These are phyloP conservation scores for Encarsia formosa DNA, from an alignment of 2,888 invertebrate species.

Conservation along the genomic window DNA sequence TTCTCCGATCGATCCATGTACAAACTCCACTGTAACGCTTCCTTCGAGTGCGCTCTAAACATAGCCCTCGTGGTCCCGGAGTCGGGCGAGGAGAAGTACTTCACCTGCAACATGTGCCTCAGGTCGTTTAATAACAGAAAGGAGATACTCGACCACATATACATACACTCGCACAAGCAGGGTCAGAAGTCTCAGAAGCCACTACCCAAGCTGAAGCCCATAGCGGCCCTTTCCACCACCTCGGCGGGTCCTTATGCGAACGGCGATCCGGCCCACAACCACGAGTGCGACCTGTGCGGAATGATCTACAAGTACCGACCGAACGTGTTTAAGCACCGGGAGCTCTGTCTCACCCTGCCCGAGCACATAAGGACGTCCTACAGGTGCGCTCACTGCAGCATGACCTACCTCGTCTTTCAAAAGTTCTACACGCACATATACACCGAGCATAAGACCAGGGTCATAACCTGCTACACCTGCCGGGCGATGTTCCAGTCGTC, in stretches of 20 bases:
- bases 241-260: conserved; percentile 38
- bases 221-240: background rate
- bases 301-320: conserved; percentile 48
- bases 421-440: conserved; percentile 43
- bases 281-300: conserved; percentile 44
- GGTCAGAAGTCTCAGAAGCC: conserved; percentile 36
- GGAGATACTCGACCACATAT: conserved; percentile 43
- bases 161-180: conserved; percentile 42
- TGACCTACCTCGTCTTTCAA: conserved; percentile 44
- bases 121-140: conserved; percentile 40
- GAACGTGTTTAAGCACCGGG: conserved; percentile 43
- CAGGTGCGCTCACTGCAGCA: conserved; percentile 41
- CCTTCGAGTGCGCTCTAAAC: conserved; percentile 58
- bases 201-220: conserved; percentile 7
- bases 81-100: conserved; percentile 44
- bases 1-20: conserved; percentile 45
- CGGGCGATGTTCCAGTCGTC: conserved; percentile 52
- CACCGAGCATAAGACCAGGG: conserved; percentile 38
- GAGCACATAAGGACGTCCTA: conserved; percentile 39
- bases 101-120: conserved; percentile 49
- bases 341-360: conserved; percentile 36
- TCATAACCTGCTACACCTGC: conserved; percentile 55
- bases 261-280: conserved; percentile 45
- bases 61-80: conserved; percentile 48
- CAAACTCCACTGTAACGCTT: conserved; percentile 44